Percentiles rank a stretch among this genome's conserved stretches.
Evolutionary conservation across 2,888 invertebrate species (phyloP).

Genomic region (Epicampocera succincta): DNA sequence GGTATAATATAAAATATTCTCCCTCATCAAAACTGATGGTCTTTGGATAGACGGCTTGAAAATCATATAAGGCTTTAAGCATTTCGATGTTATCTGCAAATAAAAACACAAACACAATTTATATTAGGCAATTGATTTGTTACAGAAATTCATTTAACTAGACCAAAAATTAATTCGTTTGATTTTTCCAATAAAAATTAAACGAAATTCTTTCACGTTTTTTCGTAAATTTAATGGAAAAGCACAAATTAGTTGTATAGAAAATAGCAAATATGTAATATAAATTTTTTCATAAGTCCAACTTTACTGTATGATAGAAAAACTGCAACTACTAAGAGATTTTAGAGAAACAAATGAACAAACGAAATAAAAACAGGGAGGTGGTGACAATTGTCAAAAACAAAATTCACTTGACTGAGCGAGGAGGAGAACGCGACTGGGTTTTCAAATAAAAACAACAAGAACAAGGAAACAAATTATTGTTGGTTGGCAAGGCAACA

Average conservation of each 20-base stretch:
- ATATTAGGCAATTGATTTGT: constrained; percentile 38
- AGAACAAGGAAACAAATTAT: constrained; percentile 29
- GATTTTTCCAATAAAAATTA: constrained; percentile 1
- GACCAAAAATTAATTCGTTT: not conserved
- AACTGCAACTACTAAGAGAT: constrained; percentile 63
- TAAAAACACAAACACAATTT: constrained; percentile 33
- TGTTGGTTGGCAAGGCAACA: constrained; percentile 64
- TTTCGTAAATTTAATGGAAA: not conserved
- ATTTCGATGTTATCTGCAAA: constrained; percentile 88
- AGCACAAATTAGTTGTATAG: constrained; percentile 5
- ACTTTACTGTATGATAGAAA: constrained; percentile 67
- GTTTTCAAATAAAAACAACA: constrained; percentile 22
- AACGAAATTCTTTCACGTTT: constrained; percentile 26
- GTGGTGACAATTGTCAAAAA: constrained; percentile 68
- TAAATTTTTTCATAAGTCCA: constrained; percentile 28
- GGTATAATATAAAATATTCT: constrained; percentile 90
- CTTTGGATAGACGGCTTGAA: constrained; percentile 91
- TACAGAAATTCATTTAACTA: constrained; percentile 16
- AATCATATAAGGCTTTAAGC: constrained; percentile 92
- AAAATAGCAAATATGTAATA: constrained; percentile 6
- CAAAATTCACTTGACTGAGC: constrained; percentile 38
- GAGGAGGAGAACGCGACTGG: constrained; percentile 9
- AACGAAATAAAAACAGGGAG: constrained; percentile 58
- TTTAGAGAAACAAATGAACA: constrained; percentile 54
- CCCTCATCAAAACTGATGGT: constrained; percentile 91